These are phyloP conservation scores for Xylota segnis DNA, from an alignment of 2,888 invertebrate genomes.

Conservation along the genomic window DNA sequence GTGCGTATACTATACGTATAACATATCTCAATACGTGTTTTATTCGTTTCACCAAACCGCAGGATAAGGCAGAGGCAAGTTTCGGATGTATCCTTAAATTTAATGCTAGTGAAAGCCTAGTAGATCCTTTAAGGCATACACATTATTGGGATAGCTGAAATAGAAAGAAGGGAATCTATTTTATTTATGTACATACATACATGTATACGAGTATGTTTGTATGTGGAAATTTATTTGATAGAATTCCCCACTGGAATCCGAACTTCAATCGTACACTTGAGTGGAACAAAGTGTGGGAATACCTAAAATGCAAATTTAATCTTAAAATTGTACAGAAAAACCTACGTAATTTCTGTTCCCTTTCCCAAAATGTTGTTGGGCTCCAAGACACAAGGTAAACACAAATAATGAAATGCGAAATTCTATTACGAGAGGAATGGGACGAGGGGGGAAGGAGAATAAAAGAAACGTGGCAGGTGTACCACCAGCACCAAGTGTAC, in stretches of 20 bases:
- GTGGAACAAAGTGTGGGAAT: constrained; percentile 22
- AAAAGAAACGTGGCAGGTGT: background rate
- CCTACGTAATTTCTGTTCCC: constrained; percentile 48
- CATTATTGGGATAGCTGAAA: constrained; percentile 51
- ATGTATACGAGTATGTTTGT: background rate
- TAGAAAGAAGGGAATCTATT: constrained; percentile 54
- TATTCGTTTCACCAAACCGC: constrained; percentile 46
- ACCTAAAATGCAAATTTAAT: constrained; percentile 72
- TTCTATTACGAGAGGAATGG: constrained; percentile 44
- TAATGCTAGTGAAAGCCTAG: constrained; percentile 53
- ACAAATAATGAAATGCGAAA: constrained; percentile 49
- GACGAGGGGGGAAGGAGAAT: background rate
- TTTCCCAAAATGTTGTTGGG: background rate
- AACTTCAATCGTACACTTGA: constrained; percentile 63
- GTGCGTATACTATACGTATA: constrained; percentile 14
- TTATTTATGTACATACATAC: constrained; percentile 19
- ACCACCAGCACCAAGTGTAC: background rate
- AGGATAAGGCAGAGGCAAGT: constrained; percentile 32
- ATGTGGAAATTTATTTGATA: constrained; percentile 52
- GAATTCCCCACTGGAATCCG: constrained; percentile 63
- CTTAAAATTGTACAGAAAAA: constrained; percentile 59
- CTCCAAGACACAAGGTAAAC: constrained; percentile 28
- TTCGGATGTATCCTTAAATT: constrained; percentile 61
- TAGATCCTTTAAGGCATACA: constrained; percentile 60
- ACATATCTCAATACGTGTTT: constrained; percentile 44